Percentiles rank a stretch among this genome's conserved stretches.
These are phyloP conservation scores for Pao palembangensis DNA, from an alignment of 2,113 vertebrate genomes.

Conservation along the genomic window DNA sequence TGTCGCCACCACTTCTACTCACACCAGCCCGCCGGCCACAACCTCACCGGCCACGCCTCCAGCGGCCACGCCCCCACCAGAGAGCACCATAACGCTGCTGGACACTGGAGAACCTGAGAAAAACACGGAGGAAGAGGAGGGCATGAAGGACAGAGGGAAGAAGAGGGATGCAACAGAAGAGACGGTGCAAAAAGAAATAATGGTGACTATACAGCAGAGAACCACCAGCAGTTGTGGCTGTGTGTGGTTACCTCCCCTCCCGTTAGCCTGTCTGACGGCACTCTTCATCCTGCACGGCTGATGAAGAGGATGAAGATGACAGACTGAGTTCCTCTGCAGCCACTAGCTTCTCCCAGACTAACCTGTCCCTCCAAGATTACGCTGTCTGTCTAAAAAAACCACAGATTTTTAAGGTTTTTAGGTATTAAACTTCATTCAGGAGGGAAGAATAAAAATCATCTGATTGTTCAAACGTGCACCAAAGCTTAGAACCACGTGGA, in stretches of 20 bases:
- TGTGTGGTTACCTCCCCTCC: not conserved
- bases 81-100: too few relatives aligned
- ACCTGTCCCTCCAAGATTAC: too few relatives aligned
- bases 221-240: not conserved
- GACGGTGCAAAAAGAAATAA: not conserved
- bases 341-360: too few relatives aligned
- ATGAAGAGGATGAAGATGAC: slow-evolving; percentile 12
- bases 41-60: not conserved
- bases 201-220: not conserved
- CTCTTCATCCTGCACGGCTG: slow-evolving; percentile 36
- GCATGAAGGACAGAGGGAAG: not conserved
- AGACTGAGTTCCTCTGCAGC: not conserved
- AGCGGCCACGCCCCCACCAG: not conserved
- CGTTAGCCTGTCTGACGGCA: slow-evolving; percentile 26
- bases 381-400: too few relatives aligned
- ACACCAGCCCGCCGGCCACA: not conserved
- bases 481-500: too few relatives aligned
- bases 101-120: not conserved
- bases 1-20: not conserved
- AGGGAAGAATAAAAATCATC: too few relatives aligned
- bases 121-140: not conserved
- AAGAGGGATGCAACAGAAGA: not conserved
- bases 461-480: too few relatives aligned
- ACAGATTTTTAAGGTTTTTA: too few relatives aligned
- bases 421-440: too few relatives aligned